A percentile compares a stretch with the other conserved stretches of the same genome.
These are phyloP conservation scores for Margaritifera margaritifera DNA, from an alignment of 2,888 invertebrate genomes.

Conservation along the genomic window DNA sequence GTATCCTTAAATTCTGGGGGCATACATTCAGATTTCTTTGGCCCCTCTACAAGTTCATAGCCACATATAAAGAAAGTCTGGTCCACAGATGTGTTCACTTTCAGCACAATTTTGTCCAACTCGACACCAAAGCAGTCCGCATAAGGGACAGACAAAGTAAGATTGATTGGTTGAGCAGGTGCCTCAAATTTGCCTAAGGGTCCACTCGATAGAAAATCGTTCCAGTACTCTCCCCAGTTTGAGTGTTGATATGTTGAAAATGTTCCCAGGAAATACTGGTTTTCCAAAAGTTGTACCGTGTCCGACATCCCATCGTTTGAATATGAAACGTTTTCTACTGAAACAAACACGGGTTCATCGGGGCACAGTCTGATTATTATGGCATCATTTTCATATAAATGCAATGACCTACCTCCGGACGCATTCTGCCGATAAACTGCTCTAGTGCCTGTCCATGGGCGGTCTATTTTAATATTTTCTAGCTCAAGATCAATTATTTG, in stretches of 20 bases:
- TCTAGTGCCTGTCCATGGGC: too few species aligned
- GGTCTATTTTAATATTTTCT: too few species aligned
- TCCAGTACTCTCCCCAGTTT: slow-evolving; percentile 32
- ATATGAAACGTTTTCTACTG: slow-evolving; percentile 36
- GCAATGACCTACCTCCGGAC: slow-evolving; percentile 2
- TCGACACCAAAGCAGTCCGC: slow-evolving; percentile 19
- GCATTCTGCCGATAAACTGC: background rate
- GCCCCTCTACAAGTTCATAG: too few species aligned
- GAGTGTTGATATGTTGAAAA: slow-evolving; percentile 21
- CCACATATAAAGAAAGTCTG: too few species aligned
- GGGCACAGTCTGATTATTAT: slow-evolving; percentile 19
- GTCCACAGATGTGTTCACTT: slow-evolving; percentile 6
- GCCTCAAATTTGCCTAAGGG: slow-evolving; percentile 12
- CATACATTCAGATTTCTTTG: too few species aligned
- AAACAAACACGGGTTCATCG: slow-evolving; percentile 17
- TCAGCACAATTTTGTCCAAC: slow-evolving; percentile 19
- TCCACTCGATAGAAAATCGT: slow-evolving; percentile 14
- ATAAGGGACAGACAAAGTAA: too few species aligned
- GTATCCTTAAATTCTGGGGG: too few species aligned
- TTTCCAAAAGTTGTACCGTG: slow-evolving; percentile 8
- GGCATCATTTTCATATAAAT: slow-evolving; percentile 28
- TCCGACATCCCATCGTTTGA: slow-evolving; percentile 49
- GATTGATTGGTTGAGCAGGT: too few species aligned
- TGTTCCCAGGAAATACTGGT: slow-evolving; percentile 8
- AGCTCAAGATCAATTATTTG: too few species aligned